Percentiles rank a stretch among this genome's conserved stretches.
Evolutionary conservation across 2,113 vertebrate genomes (phyloP).

Genomic region (Passer domesticus): DNA sequence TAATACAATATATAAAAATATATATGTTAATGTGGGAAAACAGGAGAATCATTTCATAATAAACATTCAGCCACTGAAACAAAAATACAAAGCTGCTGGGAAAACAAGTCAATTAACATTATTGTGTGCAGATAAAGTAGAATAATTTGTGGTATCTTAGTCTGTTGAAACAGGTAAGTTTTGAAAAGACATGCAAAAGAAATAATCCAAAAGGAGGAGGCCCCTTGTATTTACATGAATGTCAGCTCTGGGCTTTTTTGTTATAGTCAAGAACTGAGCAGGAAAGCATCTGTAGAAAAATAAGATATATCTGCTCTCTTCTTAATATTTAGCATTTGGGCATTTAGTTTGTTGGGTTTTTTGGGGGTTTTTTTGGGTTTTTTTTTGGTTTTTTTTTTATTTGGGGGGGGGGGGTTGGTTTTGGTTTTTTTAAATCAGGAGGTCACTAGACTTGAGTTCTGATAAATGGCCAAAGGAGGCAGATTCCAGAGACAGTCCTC

Average conservation of each 20-base stretch:
- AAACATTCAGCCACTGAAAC: neutral
- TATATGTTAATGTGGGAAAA: neutral
- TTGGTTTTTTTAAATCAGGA: neutral
- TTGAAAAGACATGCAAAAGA: neutral
- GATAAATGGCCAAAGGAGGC: neutral
- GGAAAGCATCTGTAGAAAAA: neutral
- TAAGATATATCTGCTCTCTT: neutral
- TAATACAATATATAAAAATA: neutral
- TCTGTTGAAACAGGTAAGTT: neutral
- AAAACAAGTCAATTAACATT: neutral
- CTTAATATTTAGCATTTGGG: neutral
- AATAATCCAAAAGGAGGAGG: neutral
- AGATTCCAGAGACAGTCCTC: slow-evolving; percentile 2
- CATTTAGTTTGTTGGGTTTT: no score
- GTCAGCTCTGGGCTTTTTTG: neutral
- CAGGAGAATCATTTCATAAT: neutral
- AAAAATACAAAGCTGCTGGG: neutral
- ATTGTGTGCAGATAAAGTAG: neutral
- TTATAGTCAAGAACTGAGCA: neutral
- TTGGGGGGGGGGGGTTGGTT: neutral
- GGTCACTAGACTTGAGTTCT: slow-evolving; percentile 4
- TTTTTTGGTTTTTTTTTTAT: neutral
- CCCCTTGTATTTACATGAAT: neutral
- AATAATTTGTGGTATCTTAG: neutral
- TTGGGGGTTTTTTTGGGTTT: no score